Conservation (phyloP, 2,888 invertebrate species). For the Pollenia labialis region DNA sequence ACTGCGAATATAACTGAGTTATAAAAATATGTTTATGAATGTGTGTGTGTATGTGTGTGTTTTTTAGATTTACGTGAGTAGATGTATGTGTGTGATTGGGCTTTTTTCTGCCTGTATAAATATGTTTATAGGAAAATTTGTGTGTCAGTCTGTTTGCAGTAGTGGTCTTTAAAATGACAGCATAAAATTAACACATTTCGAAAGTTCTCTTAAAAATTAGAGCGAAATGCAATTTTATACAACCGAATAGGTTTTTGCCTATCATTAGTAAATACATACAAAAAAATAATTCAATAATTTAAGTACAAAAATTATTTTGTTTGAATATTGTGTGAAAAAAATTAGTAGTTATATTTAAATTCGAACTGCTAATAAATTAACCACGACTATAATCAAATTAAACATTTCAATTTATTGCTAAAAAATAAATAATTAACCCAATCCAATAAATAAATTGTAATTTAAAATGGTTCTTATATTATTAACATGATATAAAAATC, state of each 20-base stretch:
- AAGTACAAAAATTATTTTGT: too few relatives aligned
- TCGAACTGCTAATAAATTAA: not conserved
- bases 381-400: not conserved
- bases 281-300: not conserved
- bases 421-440: too few relatives aligned
- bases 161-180: not conserved
- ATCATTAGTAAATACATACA: not conserved
- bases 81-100: too few relatives aligned
- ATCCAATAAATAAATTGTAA: too few relatives aligned
- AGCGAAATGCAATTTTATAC: too few relatives aligned
- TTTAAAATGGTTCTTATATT: not conserved
- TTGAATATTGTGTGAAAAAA: too few relatives aligned
- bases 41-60: not conserved
- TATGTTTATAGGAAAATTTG: conserved; percentile 4
- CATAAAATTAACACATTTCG: not conserved
- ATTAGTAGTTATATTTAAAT: too few relatives aligned
- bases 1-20: conserved; percentile 8
- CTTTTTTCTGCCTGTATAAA: conserved; percentile 10
- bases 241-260: not conserved
- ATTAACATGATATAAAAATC: conserved; percentile 6
- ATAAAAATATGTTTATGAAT: conserved; percentile 34
- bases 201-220: not conserved
- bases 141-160: not conserved
- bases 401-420: too few relatives aligned
- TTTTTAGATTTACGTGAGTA: too few relatives aligned